phyloP scores from a whole-genome alignment of 2,113 vertebrate genomes.

The Trochalopteron elliotii region DNA sequence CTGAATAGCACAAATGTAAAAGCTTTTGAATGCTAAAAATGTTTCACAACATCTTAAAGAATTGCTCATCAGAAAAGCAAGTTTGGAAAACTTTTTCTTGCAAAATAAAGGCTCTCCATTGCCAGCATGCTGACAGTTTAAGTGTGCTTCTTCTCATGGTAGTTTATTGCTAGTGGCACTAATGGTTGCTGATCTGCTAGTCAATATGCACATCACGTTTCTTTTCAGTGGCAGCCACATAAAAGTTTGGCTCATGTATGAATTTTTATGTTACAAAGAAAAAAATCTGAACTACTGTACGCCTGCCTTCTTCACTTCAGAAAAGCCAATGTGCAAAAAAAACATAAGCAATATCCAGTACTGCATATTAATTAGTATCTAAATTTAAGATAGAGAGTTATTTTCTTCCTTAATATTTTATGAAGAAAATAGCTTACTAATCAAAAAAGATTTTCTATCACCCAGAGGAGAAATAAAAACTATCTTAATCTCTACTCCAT shows the following conservation, averaged over 20 bases:
- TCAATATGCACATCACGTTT: neutral
- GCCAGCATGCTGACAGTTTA: neutral
- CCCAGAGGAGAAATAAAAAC: neutral
- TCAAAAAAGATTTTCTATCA: neutral
- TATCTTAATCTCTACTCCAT: neutral
- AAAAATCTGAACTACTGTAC: neutral
- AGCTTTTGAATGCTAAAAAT: constrained; percentile 31
- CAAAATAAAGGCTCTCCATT: neutral
- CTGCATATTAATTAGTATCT: neutral
- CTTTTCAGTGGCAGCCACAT: neutral
- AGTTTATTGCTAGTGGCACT: neutral
- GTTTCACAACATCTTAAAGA: constrained; percentile 24
- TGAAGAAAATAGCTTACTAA: neutral
- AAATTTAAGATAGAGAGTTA: neutral
- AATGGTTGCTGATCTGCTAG: neutral
- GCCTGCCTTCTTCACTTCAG: neutral
- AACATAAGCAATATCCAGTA: neutral
- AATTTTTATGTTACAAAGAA: neutral
- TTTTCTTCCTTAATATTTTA: neutral
- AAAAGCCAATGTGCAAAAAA: neutral
- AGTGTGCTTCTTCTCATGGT: neutral
- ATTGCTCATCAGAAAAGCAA: neutral
- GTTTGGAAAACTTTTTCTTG: neutral
- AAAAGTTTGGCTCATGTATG: neutral
- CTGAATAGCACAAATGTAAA: neutral